These are phyloP conservation scores for Cecidostiba fungosa DNA, from an alignment of 2,888 invertebrate genomes.

Conservation along the genomic window DNA sequence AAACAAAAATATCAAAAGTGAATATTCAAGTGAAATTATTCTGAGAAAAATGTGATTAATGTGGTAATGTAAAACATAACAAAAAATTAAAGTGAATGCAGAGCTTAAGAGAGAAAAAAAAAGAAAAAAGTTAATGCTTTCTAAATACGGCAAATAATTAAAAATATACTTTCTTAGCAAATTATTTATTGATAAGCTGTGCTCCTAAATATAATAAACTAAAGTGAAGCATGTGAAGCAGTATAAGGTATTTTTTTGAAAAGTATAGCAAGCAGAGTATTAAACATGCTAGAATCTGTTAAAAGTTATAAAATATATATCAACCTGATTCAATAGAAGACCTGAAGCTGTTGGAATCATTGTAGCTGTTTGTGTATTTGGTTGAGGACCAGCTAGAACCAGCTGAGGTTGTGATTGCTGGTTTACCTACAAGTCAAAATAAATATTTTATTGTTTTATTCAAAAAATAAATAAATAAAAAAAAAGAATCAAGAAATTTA, in stretches of 20 bases:
- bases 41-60: background rate
- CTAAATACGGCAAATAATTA: too few relatives aligned
- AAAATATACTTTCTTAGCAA: slow-evolving; percentile 5
- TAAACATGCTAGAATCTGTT: slow-evolving; percentile 37
- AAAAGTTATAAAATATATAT: slow-evolving; percentile 52
- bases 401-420: slow-evolving; percentile 80
- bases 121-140: too few relatives aligned
- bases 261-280: slow-evolving; percentile 59
- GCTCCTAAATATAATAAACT: slow-evolving; percentile 35
- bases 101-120: too few relatives aligned
- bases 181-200: slow-evolving; percentile 39
- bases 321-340: slow-evolving; percentile 79
- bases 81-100: background rate
- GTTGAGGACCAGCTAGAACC: slow-evolving; percentile 79
- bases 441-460: background rate
- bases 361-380: slow-evolving; percentile 77
- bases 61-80: background rate
- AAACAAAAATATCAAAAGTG: background rate
- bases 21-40: background rate
- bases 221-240: slow-evolving; percentile 32
- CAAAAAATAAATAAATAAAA: too few relatives aligned
- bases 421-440: slow-evolving; percentile 71
- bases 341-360: slow-evolving; percentile 80
- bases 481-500: too few relatives aligned
- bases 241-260: slow-evolving; percentile 35